Evolutionary conservation across 1,140 invertebrate species (phyloP).

Genomic region (Diplogasteroides magnus): DNA sequence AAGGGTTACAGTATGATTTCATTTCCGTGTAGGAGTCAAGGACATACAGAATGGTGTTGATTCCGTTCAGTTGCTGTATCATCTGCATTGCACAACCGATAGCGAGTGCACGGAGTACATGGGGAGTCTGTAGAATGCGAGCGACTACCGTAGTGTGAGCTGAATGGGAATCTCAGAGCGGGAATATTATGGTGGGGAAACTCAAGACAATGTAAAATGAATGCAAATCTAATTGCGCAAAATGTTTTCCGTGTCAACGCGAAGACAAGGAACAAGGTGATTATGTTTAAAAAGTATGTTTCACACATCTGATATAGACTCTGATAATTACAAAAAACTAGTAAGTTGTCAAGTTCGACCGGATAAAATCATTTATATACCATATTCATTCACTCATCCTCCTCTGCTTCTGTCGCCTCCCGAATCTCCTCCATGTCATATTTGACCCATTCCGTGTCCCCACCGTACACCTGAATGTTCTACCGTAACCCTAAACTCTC

Average conservation of each 20-base stretch:
- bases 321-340: too few species aligned
- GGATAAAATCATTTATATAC: not conserved
- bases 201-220: not conserved
- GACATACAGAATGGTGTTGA: constrained; percentile 67
- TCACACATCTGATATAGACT: too few species aligned
- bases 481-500: not conserved
- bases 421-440: constrained; percentile 49
- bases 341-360: not conserved
- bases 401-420: constrained; percentile 39
- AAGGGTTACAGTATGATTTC: constrained; percentile 15
- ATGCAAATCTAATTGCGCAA: too few species aligned
- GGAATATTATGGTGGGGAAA: not conserved
- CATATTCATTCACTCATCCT: constrained; percentile 16
- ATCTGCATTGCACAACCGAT: constrained; percentile 63
- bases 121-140: constrained; percentile 54
- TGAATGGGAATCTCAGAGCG: too few species aligned
- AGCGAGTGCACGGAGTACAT: constrained; percentile 60
- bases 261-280: too few species aligned
- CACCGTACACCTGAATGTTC: constrained; percentile 44
- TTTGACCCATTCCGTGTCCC: constrained; percentile 40
- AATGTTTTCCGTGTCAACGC: too few species aligned
- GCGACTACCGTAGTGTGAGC: constrained; percentile 12
- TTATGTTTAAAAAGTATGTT: too few species aligned
- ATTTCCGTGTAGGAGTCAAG: not conserved
- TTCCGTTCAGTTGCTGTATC: constrained; percentile 65